phyloP scores from a whole-genome alignment of 1,140 invertebrate species.

The Diplogasteroides magnus region DNA sequence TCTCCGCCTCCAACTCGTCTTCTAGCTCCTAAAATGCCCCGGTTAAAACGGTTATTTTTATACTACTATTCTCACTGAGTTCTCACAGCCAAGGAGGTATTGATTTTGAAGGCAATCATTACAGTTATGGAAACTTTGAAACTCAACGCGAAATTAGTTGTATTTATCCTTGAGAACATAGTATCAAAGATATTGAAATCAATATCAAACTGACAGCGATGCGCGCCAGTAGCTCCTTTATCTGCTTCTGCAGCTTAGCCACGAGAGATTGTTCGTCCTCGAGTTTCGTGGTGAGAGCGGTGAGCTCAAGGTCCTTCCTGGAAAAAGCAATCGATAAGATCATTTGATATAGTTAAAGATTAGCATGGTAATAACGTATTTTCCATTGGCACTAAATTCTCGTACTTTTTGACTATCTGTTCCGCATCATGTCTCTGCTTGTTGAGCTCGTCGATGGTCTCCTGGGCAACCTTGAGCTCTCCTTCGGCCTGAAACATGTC shows the following conservation, averaged over 20 bases:
- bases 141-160: too few species aligned
- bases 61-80: too few species aligned
- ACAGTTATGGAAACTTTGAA: too few species aligned
- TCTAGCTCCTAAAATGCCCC: conserved; percentile 92
- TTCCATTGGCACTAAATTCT: too few species aligned
- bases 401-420: conserved; percentile 44
- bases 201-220: too few species aligned
- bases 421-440: conserved; percentile 44
- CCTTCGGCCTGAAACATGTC: conserved; percentile 86
- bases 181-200: too few species aligned
- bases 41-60: too few species aligned
- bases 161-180: too few species aligned
- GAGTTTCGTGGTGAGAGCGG: conserved; percentile 65
- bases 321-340: too few species aligned
- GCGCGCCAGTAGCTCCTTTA: conserved; percentile 84
- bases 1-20: conserved; percentile 93
- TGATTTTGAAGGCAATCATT: too few species aligned
- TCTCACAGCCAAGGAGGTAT: too few species aligned
- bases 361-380: too few species aligned
- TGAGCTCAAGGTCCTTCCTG: conserved; percentile 50
- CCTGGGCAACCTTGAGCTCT: conserved; percentile 91
- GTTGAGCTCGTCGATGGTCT: conserved; percentile 51
- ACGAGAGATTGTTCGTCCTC: conserved; percentile 96
- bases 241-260: conserved; percentile 89
- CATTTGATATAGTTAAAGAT: neutral